A percentile compares a stretch with the other conserved stretches of the same genome.
phyloP scores from a whole-genome alignment of 2,113 vertebrate species.

The Microcebus murinus region DNA sequence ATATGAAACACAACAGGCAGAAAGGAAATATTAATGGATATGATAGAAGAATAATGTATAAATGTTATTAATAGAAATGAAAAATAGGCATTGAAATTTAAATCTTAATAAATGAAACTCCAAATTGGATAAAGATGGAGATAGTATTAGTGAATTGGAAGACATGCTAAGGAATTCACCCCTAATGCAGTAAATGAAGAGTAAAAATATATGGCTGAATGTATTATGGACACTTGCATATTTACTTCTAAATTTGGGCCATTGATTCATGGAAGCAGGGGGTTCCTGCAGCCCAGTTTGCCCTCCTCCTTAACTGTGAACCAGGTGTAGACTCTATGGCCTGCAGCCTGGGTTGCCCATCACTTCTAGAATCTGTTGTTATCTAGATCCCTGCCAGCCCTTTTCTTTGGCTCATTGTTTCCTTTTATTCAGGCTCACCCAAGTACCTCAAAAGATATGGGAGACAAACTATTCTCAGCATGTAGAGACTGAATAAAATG shows the following conservation, averaged over 20 bases:
- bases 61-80: background rate
- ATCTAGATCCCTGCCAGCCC: background rate
- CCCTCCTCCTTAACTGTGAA: background rate
- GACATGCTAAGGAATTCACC: background rate
- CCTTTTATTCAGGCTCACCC: constrained; percentile 5
- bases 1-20: background rate
- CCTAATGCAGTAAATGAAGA: background rate
- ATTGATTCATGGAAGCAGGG: background rate
- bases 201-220: background rate
- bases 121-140: background rate
- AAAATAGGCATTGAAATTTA: background rate
- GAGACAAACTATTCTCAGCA: background rate
- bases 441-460: background rate
- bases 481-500: background rate
- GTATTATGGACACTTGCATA: background rate
- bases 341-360: background rate
- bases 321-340: background rate
- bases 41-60: background rate
- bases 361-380: background rate
- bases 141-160: background rate
- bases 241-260: constrained; percentile 13
- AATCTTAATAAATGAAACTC: background rate
- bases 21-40: background rate
- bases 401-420: background rate
- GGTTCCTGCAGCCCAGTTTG: background rate